Base-by-base conservation (phyloP, 2,888 invertebrate genomes). In the Parnassius apollo region DNA sequence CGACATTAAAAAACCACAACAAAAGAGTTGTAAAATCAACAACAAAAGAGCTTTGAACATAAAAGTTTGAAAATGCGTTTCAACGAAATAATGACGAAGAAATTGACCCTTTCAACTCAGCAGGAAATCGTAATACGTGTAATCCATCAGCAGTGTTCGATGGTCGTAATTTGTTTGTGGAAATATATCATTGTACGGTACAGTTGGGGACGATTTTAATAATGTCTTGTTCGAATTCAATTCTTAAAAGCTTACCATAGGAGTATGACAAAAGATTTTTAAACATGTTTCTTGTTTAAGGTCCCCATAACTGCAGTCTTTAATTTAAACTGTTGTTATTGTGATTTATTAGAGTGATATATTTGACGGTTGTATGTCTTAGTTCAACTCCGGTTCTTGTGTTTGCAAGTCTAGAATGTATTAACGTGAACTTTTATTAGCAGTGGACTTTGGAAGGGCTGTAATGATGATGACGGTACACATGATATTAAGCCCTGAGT, bases 141-240 rank as follows among this genome's bases (percentile, higher is more conserved):
- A 77, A 81, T 82, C 77, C 78, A 77, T 81, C 79, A 78, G 55
- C 65, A 66, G 60, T 69, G 73, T 71, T 77, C 73, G 77, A 79
- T 74, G 75, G 73, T 71, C 73, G 74, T 81, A 78, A 83, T 82
- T 81, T 79, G 76, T 80, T 82, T 78, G 75, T 72, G 68, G 73
- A 74, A 81, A 83, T 78, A 76, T 78, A 75, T 80, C 74, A 82
- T 84, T 81, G 80, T 70, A 79, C 73, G 78, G 76, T 75, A 68
- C 69, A 75, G 61, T 67, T 63, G 62, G 51, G 65, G 54, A 61
- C 65, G 65, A 67, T 64, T 55, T 58, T 68, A 69, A 71, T 72
- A 66, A 73, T 71, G 68, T 70, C 71, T 74, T 74, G 68, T 67
- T 68, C 11, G 25, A 9, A 13, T 53, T 13, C 35, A 9, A 13